Evolutionary conservation across 2,888 invertebrate genomes (phyloP), one percentile per base, ranked within the genome.

Genomic region (Bhutanitis thaidina): DNA sequence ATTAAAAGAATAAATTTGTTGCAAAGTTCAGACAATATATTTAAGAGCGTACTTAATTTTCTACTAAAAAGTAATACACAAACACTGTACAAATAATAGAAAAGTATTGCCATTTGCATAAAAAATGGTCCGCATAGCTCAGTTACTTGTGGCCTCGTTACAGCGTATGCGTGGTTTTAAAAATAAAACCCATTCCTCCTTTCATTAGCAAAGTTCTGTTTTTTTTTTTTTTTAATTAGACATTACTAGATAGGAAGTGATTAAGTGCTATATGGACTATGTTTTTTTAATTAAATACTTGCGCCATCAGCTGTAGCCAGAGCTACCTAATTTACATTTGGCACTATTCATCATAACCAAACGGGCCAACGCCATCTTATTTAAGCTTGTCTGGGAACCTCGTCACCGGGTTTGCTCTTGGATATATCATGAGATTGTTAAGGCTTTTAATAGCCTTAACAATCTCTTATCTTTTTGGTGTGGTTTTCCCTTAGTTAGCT

Each of bases 181-280:
- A 9, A 10, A 35, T 34, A 44, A 36, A 29, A 44, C 25, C 25
- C 27, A 7, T n/a, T 36, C 44, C n/a, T 1, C 12, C 29, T 44
- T 44, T 44, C 44, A 36, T 44, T 36, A 44, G 35, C 14, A 10
- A n/a, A 36, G 13, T 25, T 36, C 14, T 25, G 25, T n/a, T 16
- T 5, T 7, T 16, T 16, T 15, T 4, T 9, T 20, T 16, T 12
- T 39, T 3, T 12, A 27, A 39, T 12, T 7, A n/a, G 16, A 15
- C n/a, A n/a, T n/a, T n/a, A n/a, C n/a, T n/a, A n/a, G n/a, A n/a
- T n/a, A n/a, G n/a, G n/a, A n/a, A n/a, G n/a, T n/a, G n/a, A n/a
- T n/a, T n/a, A n/a, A n/a, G n/a, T n/a, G n/a, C n/a, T n/a, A n/a
- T n/a, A n/a, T n/a, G n/a, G 13, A 8, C 32, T 9, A 12, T 8